phyloP scores from a whole-genome alignment of 2,888 invertebrate genomes.

The Eudiplozoon nipponicum region DNA sequence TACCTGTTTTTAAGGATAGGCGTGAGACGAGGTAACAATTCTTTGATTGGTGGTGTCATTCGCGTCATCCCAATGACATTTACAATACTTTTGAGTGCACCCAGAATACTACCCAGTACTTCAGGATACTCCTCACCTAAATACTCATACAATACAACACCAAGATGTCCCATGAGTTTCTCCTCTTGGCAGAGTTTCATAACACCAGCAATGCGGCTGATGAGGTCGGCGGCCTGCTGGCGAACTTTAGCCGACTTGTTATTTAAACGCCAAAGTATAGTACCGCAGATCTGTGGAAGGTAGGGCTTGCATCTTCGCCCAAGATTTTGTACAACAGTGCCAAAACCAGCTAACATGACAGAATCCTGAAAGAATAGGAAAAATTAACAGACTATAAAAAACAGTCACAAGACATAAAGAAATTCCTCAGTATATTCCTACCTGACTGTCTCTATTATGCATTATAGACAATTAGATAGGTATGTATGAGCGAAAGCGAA shows the following conservation, averaged over 20 bases:
- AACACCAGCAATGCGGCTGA: constrained; percentile 72
- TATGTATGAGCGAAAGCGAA: too few relatives aligned
- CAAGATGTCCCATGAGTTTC: constrained; percentile 95
- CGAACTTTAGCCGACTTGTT: constrained; percentile 93
- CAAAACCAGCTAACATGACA: constrained; percentile 94
- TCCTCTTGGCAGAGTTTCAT: constrained; percentile 99
- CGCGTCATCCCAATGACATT: constrained; percentile 99
- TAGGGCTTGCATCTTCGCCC: constrained; percentile 91
- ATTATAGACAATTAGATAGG: too few relatives aligned
- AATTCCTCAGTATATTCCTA: too few relatives aligned
- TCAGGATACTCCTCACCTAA: constrained; percentile 96
- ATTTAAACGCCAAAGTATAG: constrained; percentile 89
- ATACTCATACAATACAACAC: constrained; percentile 89
- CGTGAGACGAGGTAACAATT: constrained; percentile 66
- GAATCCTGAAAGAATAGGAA: too few relatives aligned
- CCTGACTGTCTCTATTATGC: too few relatives aligned
- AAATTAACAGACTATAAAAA: too few relatives aligned
- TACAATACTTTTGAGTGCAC: constrained; percentile 88
- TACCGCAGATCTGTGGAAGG: constrained; percentile 94
- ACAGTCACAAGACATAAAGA: too few relatives aligned
- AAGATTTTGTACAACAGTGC: constrained; percentile 81
- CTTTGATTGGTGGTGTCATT: constrained; percentile 99
- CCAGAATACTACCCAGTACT: constrained; percentile 79
- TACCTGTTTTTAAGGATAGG: constrained; percentile 92
- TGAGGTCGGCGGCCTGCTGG: constrained; percentile 92